phyloP scores from a whole-genome alignment of 2,113 vertebrate species.

The Thunnus maccoyii region DNA sequence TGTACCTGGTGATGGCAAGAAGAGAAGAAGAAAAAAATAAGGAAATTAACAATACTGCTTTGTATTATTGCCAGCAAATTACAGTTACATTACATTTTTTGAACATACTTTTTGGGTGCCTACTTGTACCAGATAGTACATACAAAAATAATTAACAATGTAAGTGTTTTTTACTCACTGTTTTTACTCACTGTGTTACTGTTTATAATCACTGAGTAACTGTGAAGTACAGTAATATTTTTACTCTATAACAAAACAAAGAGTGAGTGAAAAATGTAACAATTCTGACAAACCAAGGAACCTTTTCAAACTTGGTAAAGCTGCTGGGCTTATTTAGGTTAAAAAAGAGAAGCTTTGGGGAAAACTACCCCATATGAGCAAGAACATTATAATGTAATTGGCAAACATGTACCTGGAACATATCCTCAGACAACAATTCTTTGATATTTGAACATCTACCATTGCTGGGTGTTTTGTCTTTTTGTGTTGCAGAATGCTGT shows the following conservation, averaged over 20 bases:
- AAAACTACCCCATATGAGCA: neutral
- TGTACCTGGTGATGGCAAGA: constrained; percentile 75
- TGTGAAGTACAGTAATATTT: too few species aligned
- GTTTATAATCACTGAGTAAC: too few species aligned
- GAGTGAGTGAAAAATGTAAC: neutral
- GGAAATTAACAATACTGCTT: neutral
- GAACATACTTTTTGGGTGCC: neutral
- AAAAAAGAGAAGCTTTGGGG: neutral
- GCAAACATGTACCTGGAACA: neutral
- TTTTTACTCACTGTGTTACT: too few species aligned
- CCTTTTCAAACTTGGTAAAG: too few species aligned
- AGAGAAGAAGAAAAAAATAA: neutral
- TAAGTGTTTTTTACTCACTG: too few species aligned
- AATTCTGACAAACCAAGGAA: neutral
- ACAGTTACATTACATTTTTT: neutral
- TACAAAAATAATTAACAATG: too few species aligned
- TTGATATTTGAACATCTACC: neutral
- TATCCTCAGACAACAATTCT: neutral
- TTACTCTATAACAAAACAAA: too few species aligned
- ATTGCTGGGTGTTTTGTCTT: neutral
- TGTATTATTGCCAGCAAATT: neutral
- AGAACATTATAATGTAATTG: neutral
- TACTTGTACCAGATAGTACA: too few species aligned
- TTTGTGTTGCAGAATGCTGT: neutral
- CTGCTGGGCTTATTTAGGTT: too few species aligned